Base-by-base conservation (phyloP, 2,797 vertebrate genomes). In the Tokudaia tokunoshimensis region DNA sequence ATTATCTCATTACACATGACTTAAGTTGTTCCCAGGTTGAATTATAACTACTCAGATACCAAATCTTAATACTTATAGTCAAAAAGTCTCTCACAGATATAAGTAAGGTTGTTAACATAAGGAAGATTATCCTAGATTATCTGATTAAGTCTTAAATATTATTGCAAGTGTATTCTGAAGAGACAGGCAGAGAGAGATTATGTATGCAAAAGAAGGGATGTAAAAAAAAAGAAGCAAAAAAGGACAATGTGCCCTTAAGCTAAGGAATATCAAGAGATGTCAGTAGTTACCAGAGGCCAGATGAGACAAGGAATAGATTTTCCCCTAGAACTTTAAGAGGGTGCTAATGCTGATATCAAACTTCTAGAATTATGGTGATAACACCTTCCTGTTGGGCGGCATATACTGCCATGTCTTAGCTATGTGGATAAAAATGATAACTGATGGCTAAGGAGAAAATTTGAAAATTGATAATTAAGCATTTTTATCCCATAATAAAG, bases 101-200 rank as follows among this genome's bases (percentile, higher is more conserved):
- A 37, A 74, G 87, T 88, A 91, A 91, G 55, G 12, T n/a, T 92
- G 19, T 44, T 84, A 67, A 96, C 47, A 89, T 52, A 44, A 94
- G 29, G 24, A 34, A 74, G 24, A 78, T 86, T 74, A 94, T 89
- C 9, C 24, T 89, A 26, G 19, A 84, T 91, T 92, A 74, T 86
- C n/a, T 31, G 20, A 14, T 55, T 89, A 72, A 83, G 34, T 8
- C 29, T 29, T 89, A 95, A 79, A 95, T 67, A 86, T 26, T 12
- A 95, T 79, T 37, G 57, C 57, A 76, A 75, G 20, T 95, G 8
- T 87, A 55, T 34, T 94, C 78, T 34, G 41, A 87, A 84, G 24
- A 76, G 57, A 80, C 22, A 79, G n/a, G 24, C 41, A 83, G 37
- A 75, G 9, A 24, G 17, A 92, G 26, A 95, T 80, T 52, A 84